Percentiles rank a stretch among this genome's conserved stretches.
Conservation (phyloP, 1,140 invertebrate species). For the Whitmania pigra region DNA sequence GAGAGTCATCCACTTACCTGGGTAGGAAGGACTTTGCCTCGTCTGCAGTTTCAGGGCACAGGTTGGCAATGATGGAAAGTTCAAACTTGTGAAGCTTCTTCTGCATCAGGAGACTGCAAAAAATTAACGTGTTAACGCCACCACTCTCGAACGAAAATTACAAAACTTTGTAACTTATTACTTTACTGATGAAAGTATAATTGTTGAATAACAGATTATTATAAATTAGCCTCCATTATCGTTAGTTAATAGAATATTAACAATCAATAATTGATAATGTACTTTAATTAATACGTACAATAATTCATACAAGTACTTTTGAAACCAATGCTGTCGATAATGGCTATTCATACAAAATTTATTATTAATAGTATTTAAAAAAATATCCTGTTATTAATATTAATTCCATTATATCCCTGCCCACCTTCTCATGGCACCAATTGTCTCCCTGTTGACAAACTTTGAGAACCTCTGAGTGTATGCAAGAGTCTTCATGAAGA, state of each 20-base stretch:
- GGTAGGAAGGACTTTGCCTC: slow-evolving; percentile 94
- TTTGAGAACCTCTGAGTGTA: slow-evolving; percentile 86
- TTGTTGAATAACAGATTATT: too few species aligned
- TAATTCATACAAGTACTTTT: too few species aligned
- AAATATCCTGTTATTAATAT: too few species aligned
- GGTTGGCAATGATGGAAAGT: slow-evolving; percentile 85
- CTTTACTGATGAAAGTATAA: too few species aligned
- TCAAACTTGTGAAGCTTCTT: slow-evolving; percentile 97
- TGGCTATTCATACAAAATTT: too few species aligned
- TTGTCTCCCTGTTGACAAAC: slow-evolving; percentile 96
- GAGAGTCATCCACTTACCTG: slow-evolving; percentile 45
- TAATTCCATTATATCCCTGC: neutral
- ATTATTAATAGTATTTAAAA: too few species aligned
- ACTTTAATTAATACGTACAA: too few species aligned
- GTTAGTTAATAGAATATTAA: neutral
- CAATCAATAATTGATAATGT: neutral
- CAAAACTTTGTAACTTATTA: too few species aligned
- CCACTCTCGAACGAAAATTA: too few species aligned
- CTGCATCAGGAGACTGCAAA: slow-evolving; percentile 70
- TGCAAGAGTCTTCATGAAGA: slow-evolving; percentile 92
- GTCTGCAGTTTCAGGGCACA: slow-evolving; percentile 92
- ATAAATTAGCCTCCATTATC: too few species aligned
- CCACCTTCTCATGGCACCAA: slow-evolving; percentile 66
- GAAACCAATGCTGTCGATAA: too few species aligned
- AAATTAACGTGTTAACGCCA: slow-evolving; percentile 26